Conservation (phyloP, 2,888 invertebrate species). For the Catocala nupta region DNA sequence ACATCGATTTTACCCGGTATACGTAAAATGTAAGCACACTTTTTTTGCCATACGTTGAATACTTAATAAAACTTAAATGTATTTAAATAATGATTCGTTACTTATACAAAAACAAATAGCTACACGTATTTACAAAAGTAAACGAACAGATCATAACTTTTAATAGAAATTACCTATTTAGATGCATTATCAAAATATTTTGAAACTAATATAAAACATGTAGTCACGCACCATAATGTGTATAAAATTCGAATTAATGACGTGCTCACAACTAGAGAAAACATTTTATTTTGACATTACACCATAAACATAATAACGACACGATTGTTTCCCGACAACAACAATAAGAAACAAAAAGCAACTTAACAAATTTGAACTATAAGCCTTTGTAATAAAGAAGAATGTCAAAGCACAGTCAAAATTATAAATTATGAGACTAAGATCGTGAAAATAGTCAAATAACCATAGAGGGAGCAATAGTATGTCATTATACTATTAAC, state of each 20-base stretch:
- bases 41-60: no score
- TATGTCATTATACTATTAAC: slow-evolving; percentile 87
- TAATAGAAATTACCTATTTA: slow-evolving; percentile 61
- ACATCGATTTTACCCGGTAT: no score
- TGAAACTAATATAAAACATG: slow-evolving; percentile 63
- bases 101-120: slow-evolving; percentile 14
- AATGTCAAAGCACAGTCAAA: slow-evolving; percentile 31
- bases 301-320: slow-evolving; percentile 79
- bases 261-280: slow-evolving; percentile 71
- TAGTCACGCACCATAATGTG: slow-evolving; percentile 74
- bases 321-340: slow-evolving; percentile 69
- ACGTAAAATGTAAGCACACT: no score
- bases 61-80: no score
- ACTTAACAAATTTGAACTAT: slow-evolving; percentile 50
- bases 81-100: no score
- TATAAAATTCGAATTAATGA: slow-evolving; percentile 81
- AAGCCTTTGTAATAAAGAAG: slow-evolving; percentile 25
- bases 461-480: slow-evolving; percentile 75
- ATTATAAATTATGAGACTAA: slow-evolving; percentile 63
- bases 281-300: slow-evolving; percentile 83
- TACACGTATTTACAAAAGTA: slow-evolving; percentile 10
- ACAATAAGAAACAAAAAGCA: slow-evolving; percentile 24
- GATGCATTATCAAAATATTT: slow-evolving; percentile 67
- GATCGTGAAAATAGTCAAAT: slow-evolving; percentile 72
- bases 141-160: slow-evolving; percentile 34